phyloP scores from a whole-genome alignment of 1,140 invertebrate species.

The honey bee (Apis mellifera) region DNA sequence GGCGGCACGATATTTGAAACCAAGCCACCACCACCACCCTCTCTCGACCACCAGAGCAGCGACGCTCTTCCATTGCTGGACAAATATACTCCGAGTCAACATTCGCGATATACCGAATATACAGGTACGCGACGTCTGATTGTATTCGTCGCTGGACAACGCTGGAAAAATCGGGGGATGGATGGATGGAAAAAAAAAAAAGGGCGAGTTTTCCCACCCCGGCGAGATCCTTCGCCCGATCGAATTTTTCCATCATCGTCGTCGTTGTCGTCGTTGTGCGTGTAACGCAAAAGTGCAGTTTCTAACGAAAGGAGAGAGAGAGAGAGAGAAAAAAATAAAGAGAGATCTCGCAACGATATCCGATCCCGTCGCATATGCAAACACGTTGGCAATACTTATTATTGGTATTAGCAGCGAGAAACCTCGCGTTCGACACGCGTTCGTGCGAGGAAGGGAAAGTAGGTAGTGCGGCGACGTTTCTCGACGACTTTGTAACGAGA shows the following conservation, averaged over 20 bases:
- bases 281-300: too few species aligned
- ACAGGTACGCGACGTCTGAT: slow-evolving; percentile 73
- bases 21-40: slow-evolving; percentile 59
- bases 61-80: slow-evolving; percentile 77
- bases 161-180: slow-evolving; percentile 61
- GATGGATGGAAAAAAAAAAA: slow-evolving; percentile 21
- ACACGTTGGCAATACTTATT: slow-evolving; percentile 36
- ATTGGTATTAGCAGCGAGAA: slow-evolving; percentile 26
- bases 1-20: slow-evolving; percentile 73
- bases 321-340: neutral
- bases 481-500: neutral
- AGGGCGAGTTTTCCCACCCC: neutral
- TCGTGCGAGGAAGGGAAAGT: slow-evolving; percentile 30
- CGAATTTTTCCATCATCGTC: too few species aligned
- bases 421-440: slow-evolving; percentile 10
- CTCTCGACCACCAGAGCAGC: slow-evolving; percentile 35
- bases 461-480: slow-evolving; percentile 12
- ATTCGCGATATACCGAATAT: slow-evolving; percentile 78
- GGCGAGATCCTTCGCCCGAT: too few species aligned
- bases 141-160: slow-evolving; percentile 61
- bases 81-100: slow-evolving; percentile 80
- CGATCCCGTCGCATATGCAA: slow-evolving; percentile 20
- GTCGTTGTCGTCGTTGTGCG: too few species aligned
- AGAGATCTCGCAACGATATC: slow-evolving; percentile 6
- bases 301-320: neutral